phyloP scores from a whole-genome alignment of 2,888 invertebrate species.

The Cephus runcator region DNA sequence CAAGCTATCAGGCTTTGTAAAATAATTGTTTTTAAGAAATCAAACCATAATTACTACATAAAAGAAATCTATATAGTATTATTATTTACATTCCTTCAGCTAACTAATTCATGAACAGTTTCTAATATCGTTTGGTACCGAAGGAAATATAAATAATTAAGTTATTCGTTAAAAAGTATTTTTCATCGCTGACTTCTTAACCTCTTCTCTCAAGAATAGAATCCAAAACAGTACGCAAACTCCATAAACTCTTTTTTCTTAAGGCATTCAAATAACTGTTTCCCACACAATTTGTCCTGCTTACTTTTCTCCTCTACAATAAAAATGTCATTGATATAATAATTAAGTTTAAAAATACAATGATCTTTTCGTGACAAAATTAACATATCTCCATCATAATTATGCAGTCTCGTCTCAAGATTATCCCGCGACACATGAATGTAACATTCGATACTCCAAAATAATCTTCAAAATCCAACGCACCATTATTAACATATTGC shows the following conservation, averaged over 20 bases:
- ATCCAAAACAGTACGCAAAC: not conserved
- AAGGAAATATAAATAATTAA: not conserved
- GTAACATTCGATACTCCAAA: not conserved
- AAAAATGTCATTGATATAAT: not conserved
- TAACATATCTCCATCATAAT: not conserved
- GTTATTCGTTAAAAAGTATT: not conserved
- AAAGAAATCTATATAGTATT: not conserved
- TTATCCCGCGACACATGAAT: not conserved
- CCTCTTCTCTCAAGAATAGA: not conserved
- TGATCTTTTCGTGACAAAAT: not conserved
- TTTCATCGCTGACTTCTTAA: not conserved
- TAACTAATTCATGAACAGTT: not conserved
- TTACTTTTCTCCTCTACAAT: not conserved
- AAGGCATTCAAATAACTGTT: not conserved
- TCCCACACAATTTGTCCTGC: not conserved
- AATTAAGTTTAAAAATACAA: not conserved
- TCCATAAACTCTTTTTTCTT: not conserved
- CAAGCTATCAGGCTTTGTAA: not conserved
- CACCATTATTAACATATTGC: not conserved
- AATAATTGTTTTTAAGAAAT: not conserved
- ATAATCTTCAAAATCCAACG: not conserved
- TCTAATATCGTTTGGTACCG: not conserved
- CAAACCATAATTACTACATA: not conserved
- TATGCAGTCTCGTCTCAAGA: not conserved
- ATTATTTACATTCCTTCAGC: not conserved